Conservation (phyloP, 23 tunicate genomes). For the Diplosoma virens region DNA sequence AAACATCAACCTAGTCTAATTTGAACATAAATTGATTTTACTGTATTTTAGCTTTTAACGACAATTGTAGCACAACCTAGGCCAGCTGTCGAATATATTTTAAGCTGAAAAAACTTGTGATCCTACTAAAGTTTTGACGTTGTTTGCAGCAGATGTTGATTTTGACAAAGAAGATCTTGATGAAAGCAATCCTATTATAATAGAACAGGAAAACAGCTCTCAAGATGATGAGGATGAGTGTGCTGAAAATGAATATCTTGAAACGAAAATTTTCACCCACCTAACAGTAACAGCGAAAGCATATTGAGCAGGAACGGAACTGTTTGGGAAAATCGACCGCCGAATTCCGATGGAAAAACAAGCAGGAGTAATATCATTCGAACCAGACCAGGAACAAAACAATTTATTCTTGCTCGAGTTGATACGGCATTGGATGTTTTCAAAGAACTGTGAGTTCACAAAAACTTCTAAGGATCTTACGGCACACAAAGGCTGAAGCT, state of each 20-base stretch:
- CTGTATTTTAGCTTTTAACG: too few relatives aligned
- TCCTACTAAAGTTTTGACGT: too few relatives aligned
- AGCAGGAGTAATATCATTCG: conserved; percentile 20
- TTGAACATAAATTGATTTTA: too few relatives aligned
- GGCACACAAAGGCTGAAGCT: conserved; percentile 20
- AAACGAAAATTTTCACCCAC: conserved; percentile 13
- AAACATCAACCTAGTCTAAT: too few relatives aligned
- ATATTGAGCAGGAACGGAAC: conserved; percentile 30
- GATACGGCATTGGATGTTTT: conserved; percentile 18
- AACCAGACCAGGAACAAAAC: conserved; percentile 29
- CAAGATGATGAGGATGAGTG: conserved; percentile 21
- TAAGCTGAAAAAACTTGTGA: too few relatives aligned
- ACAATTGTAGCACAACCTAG: too few relatives aligned
- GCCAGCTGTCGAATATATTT: too few relatives aligned
- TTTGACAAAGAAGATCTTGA: too few relatives aligned
- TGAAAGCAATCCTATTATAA: conserved; percentile 6
- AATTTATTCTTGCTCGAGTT: too few relatives aligned
- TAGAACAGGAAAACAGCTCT: conserved; percentile 13
- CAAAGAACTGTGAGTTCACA: conserved; percentile 17
- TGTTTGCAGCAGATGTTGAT: too few relatives aligned
- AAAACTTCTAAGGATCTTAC: conserved; percentile 12
- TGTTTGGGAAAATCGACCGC: conserved; percentile 15
- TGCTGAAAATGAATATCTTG: conserved; percentile 7
- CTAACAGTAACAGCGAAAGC: conserved; percentile 9
- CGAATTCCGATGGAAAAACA: conserved; percentile 22